A percentile compares a stretch with the other conserved stretches of the same genome.
These are phyloP conservation scores for Carassius carassius DNA, from an alignment of 2,113 vertebrate genomes.

Conservation along the genomic window DNA sequence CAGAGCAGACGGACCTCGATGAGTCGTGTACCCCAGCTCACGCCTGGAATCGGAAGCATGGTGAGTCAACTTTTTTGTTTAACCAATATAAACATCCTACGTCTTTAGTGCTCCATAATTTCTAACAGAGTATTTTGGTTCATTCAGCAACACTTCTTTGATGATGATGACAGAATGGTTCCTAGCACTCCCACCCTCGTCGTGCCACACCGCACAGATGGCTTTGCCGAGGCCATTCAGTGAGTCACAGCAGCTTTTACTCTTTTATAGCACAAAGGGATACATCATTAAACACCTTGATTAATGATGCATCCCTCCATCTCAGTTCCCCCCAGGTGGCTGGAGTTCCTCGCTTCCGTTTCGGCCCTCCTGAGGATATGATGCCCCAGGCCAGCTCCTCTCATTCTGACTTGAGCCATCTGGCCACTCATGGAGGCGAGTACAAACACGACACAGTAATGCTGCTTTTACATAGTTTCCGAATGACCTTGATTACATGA, in stretches of 20 bases:
- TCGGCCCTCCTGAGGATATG: conserved; percentile 95
- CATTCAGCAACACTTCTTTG: conserved; percentile 94
- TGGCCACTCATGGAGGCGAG: conserved; percentile 96
- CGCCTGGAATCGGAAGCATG: conserved; percentile 92
- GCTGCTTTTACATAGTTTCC: neutral
- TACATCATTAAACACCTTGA: neutral
- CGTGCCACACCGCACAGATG: conserved; percentile 95
- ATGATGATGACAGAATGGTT: conserved; percentile 97
- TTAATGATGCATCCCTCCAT: neutral
- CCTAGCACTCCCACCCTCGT: conserved; percentile 97
- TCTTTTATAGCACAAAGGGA: neutral
- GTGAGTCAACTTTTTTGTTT: conserved; percentile 68
- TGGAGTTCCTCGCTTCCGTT: conserved; percentile 92
- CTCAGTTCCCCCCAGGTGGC: conserved; percentile 95
- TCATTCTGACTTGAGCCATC: conserved; percentile 93
- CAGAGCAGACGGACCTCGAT: conserved; percentile 85
- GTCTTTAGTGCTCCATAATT: neutral
- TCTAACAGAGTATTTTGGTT: conserved; percentile 25
- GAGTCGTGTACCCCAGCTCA: conserved; percentile 92
- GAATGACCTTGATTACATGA: neutral
- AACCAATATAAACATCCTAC: neutral
- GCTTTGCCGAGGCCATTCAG: conserved; percentile 98
- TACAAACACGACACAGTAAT: neutral
- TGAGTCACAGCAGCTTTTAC: conserved; percentile 69
- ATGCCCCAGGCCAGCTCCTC: conserved; percentile 87